Evolutionary conservation across 2,113 vertebrate species (phyloP).

Genomic region (Sander lucioperca): DNA sequence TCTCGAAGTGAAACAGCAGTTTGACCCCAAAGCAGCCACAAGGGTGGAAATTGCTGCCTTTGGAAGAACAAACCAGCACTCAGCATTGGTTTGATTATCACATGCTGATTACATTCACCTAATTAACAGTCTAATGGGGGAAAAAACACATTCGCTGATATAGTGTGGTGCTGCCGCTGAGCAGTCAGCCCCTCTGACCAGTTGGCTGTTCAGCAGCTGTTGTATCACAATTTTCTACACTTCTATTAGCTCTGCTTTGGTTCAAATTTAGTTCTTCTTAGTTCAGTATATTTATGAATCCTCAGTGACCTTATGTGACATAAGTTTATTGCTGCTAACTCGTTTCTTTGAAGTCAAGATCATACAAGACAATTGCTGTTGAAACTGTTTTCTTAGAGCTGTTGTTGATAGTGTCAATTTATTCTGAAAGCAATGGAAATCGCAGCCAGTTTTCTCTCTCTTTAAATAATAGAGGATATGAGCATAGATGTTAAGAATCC

Average conservation of each 20-base stretch:
- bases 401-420: constrained; percentile 2
- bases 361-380: constrained; percentile 2
- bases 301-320: neutral
- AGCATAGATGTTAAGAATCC: constrained; percentile 46
- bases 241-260: constrained; percentile 7
- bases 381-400: constrained; percentile 1
- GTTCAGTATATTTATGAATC: neutral
- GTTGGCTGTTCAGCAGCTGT: constrained; percentile 20
- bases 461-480: constrained; percentile 50
- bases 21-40: constrained; percentile 64
- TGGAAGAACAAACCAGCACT: constrained; percentile 65
- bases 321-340: neutral
- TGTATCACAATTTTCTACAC: constrained; percentile 5
- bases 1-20: constrained; percentile 67
- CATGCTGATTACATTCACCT: constrained; percentile 71
- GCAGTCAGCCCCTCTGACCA: constrained; percentile 39
- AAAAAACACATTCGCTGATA: constrained; percentile 24
- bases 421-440: neutral
- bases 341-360: constrained; percentile 8
- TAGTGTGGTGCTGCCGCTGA: constrained; percentile 11
- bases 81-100: constrained; percentile 70
- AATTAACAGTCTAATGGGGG: constrained; percentile 73
- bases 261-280: neutral
- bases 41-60: constrained; percentile 67
- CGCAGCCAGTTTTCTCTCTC: constrained; percentile 5